Evolutionary conservation across 2,113 vertebrate species (phyloP).

Genomic region (Labeo rohita): DNA sequence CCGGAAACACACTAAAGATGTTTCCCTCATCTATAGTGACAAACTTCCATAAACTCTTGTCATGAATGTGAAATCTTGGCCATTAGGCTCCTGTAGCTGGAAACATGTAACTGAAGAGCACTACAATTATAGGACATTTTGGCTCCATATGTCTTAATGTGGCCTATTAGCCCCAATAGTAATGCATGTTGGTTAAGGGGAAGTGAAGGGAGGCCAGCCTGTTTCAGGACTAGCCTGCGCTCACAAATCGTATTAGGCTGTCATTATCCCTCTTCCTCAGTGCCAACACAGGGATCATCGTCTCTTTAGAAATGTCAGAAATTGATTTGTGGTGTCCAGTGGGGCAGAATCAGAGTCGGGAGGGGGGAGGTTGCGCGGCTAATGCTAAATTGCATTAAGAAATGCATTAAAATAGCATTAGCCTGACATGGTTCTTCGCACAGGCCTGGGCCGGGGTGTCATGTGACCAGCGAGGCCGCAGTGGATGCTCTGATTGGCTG

Average conservation of each 20-base stretch:
- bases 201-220: constrained; percentile 66
- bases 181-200: constrained; percentile 76
- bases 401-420: constrained; percentile 89
- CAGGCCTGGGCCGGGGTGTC: constrained; percentile 72
- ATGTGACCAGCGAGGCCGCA: constrained; percentile 80
- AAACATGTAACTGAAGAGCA: constrained; percentile 71
- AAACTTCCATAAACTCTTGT: constrained; percentile 13
- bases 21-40: constrained; percentile 1
- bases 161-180: constrained; percentile 75
- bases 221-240: constrained; percentile 69
- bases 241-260: constrained; percentile 77
- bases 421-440: constrained; percentile 78
- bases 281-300: constrained; percentile 80
- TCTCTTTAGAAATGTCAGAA: constrained; percentile 82
- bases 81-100: constrained; percentile 28
- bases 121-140: constrained; percentile 55
- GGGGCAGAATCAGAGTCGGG: constrained; percentile 70
- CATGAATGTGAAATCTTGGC: constrained; percentile 18
- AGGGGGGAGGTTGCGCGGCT: constrained; percentile 64
- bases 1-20: neutral
- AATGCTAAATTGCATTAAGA: constrained; percentile 77
- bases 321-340: constrained; percentile 75
- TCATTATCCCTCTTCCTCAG: constrained; percentile 74
- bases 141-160: constrained; percentile 75
- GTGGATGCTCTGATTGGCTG: constrained; percentile 82